These are phyloP conservation scores for Hartigia nigra DNA, from an alignment of 2,888 invertebrate species.

Conservation along the genomic window DNA sequence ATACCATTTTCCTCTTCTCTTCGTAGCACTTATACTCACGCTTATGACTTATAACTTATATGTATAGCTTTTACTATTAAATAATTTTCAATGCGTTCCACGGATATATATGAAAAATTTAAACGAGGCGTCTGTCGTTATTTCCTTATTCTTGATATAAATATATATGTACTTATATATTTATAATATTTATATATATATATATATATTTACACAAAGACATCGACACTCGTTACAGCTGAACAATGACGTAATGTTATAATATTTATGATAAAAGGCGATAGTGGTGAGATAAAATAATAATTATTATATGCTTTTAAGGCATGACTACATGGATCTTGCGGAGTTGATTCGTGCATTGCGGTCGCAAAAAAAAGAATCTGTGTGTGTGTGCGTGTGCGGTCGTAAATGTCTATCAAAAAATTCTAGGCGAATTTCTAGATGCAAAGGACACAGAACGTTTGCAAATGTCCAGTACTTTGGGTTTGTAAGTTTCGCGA, in stretches of 20 bases:
- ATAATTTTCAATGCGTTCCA: background rate
- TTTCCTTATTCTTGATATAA: background rate
- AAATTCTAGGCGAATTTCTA: background rate
- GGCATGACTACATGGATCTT: background rate
- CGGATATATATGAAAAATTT: background rate
- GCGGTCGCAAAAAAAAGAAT: background rate
- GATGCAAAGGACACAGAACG: background rate
- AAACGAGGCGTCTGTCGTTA: background rate
- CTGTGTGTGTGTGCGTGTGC: background rate
- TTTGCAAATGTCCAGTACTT: background rate
- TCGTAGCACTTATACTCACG: conserved; percentile 7
- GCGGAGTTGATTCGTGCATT: background rate
- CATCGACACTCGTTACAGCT: background rate
- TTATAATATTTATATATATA: too few species aligned
- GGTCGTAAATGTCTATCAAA: background rate
- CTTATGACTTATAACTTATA: conserved; percentile 21
- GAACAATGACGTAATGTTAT: background rate
- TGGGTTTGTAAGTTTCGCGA: background rate
- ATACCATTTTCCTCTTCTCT: background rate
- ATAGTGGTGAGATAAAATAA: background rate
- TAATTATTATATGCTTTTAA: background rate
- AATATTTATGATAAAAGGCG: background rate
- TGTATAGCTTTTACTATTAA: background rate
- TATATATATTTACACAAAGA: background rate
- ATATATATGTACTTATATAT: too few species aligned